These are phyloP conservation scores for Ennomos quercinarius DNA, from an alignment of 2,888 invertebrate species.

Conservation along the genomic window DNA sequence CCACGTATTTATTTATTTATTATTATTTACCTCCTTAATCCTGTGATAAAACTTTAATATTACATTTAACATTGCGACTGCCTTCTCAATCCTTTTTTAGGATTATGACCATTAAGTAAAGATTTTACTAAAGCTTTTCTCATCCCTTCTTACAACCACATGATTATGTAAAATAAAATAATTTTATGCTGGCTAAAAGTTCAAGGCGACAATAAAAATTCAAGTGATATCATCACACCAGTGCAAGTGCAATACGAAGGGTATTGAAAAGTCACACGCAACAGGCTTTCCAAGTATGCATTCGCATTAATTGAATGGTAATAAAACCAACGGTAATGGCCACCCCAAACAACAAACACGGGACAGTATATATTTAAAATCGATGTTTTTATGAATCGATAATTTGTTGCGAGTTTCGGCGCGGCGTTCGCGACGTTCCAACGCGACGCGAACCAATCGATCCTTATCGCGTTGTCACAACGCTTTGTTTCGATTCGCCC, in stretches of 20 bases:
- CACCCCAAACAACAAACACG: constrained; percentile 76
- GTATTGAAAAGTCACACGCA: constrained; percentile 25
- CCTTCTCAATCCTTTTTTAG: too few species aligned
- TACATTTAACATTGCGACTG: too few species aligned
- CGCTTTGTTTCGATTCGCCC: constrained; percentile 83
- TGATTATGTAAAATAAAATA: too few species aligned
- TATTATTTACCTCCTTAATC: too few species aligned
- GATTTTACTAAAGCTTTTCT: too few species aligned
- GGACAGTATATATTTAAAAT: constrained; percentile 78
- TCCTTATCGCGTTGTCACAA: constrained; percentile 81
- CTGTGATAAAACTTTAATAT: too few species aligned
- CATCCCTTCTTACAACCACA: too few species aligned
- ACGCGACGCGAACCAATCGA: constrained; percentile 78
- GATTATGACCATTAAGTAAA: too few species aligned
- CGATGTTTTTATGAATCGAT: constrained; percentile 86
- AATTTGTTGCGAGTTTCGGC: constrained; percentile 83
- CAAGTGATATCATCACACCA: constrained; percentile 7
- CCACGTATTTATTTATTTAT: too few species aligned
- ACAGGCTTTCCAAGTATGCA: constrained; percentile 22
- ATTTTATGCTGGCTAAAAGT: too few species aligned
- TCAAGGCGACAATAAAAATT: too few species aligned
- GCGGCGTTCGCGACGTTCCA: constrained; percentile 81
- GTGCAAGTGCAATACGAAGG: constrained; percentile 6
- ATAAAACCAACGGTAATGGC: constrained; percentile 48
- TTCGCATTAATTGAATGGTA: constrained; percentile 32